A percentile compares a stretch with the other conserved stretches of the same genome.
These are phyloP conservation scores for Nomada ferruginata DNA, from an alignment of 2,888 invertebrate genomes.

Conservation along the genomic window DNA sequence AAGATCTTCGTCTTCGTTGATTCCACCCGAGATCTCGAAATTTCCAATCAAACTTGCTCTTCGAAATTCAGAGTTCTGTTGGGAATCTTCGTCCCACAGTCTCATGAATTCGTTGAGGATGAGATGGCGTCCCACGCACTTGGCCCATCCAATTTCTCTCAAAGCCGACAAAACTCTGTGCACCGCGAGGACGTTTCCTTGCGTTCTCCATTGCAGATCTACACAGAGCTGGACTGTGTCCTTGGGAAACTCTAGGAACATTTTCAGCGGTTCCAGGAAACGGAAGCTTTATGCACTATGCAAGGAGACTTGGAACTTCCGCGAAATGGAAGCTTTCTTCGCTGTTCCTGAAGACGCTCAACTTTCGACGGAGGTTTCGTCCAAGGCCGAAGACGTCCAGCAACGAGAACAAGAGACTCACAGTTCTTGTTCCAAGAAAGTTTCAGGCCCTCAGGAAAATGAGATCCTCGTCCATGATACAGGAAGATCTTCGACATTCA, in stretches of 20 bases:
- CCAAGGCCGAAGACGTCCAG: no score
- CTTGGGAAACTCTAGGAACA: background rate
- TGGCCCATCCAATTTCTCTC: background rate
- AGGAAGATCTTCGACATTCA: background rate
- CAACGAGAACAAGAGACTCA: no score
- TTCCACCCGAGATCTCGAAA: no score
- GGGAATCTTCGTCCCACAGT: background rate
- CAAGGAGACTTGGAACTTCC: background rate
- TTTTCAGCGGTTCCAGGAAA: background rate
- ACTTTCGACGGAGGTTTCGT: no score
- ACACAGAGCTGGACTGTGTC: no score
- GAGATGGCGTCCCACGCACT: background rate
- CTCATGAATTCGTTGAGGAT: background rate
- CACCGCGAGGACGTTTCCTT: background rate
- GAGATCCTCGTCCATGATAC: background rate
- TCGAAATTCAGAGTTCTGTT: background rate
- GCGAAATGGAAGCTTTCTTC: background rate
- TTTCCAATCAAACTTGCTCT: background rate
- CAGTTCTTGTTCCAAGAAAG: background rate
- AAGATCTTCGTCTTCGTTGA: background rate
- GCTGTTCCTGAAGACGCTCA: no score
- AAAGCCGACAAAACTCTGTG: background rate
- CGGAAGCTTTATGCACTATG: background rate
- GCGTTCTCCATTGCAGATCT: background rate
- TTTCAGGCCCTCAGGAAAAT: background rate